phyloP scores from a whole-genome alignment of 2,888 invertebrate species.

The Brachyptera risi region DNA sequence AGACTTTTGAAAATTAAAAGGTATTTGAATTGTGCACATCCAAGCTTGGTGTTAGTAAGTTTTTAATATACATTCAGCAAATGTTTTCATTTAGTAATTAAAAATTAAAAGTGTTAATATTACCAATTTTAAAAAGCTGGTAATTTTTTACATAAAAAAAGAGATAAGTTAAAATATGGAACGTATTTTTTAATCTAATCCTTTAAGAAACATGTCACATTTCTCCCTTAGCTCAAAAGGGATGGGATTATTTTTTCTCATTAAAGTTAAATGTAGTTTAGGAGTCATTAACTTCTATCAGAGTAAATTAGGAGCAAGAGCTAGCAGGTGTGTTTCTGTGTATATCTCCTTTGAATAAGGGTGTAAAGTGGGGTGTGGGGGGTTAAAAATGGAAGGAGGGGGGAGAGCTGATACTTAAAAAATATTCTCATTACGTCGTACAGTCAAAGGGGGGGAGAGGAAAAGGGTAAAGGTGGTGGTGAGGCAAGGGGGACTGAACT shows the following conservation, averaged over 20 bases:
- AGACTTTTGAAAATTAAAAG: no score
- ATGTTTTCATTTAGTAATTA: constrained; percentile 12
- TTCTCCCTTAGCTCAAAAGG: constrained; percentile 9
- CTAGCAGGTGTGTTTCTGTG: constrained; percentile 12
- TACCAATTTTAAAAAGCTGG: constrained; percentile 14
- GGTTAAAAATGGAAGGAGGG: background rate
- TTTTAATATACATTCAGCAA: background rate
- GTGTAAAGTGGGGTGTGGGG: background rate
- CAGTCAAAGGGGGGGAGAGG: background rate
- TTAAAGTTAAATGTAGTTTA: constrained; percentile 28
- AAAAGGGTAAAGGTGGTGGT: background rate
- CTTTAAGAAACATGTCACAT: constrained; percentile 30
- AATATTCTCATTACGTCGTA: constrained; percentile 19
- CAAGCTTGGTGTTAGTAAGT: no score
- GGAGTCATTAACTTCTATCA: constrained; percentile 27
- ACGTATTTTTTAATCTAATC: constrained; percentile 22
- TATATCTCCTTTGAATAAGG: constrained; percentile 6
- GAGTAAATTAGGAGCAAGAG: constrained; percentile 13
- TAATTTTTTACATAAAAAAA: constrained; percentile 10
- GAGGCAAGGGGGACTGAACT: constrained; percentile 9
- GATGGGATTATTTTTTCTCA: constrained; percentile 29
- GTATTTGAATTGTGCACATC: no score
- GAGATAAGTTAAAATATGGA: constrained; percentile 13
- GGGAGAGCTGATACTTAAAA: constrained; percentile 13
- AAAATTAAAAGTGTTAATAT: constrained; percentile 20